Percentiles rank a stretch among this genome's conserved stretches.
These are phyloP conservation scores for Alauda arvensis DNA, from an alignment of 2,797 vertebrate genomes.

Conservation along the genomic window DNA sequence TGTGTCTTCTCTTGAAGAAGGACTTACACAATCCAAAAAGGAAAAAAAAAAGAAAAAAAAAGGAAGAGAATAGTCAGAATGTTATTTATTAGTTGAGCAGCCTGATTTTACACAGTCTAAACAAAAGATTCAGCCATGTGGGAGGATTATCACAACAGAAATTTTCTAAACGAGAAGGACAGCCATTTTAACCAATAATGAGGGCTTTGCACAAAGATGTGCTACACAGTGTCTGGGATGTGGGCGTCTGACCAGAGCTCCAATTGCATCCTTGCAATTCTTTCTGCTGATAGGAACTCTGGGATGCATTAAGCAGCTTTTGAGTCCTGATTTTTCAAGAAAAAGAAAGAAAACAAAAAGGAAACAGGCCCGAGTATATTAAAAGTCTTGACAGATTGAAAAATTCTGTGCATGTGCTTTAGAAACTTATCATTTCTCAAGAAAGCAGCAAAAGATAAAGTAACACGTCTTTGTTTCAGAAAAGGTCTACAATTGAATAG, in stretches of 20 bases:
- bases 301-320: neutral
- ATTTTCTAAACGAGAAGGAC: neutral
- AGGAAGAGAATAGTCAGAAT: neutral
- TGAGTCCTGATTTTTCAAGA: neutral
- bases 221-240: neutral
- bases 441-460: neutral
- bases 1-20: neutral
- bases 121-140: neutral
- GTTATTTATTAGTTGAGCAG: neutral
- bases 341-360: neutral
- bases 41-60: neutral
- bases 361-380: neutral
- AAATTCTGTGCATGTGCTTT: neutral
- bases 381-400: neutral
- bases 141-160: neutral
- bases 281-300: neutral
- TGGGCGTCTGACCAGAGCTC: neutral
- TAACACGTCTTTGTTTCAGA: neutral
- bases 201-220: neutral
- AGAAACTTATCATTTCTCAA: neutral
- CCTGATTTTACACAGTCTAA: neutral
- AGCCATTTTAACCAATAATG: neutral
- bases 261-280: neutral
- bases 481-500: neutral
- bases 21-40: neutral